Base-by-base conservation (phyloP, 2,113 vertebrate genomes). In the Phylloscopus trochilus region DNA sequence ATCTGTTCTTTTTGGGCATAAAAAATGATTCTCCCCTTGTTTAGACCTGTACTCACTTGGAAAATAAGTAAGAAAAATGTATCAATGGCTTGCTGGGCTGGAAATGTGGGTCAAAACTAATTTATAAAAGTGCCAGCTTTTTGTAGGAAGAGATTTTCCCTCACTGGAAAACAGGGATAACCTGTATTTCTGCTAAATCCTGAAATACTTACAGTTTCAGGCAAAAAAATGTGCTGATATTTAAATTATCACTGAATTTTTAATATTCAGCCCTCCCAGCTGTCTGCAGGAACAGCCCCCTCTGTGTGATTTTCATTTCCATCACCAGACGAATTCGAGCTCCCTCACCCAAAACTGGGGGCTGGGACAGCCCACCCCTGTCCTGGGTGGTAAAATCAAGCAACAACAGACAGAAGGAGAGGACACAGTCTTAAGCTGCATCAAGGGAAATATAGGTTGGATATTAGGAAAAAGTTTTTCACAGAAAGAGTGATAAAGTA, bases 271-370 rank as follows among this genome's bases (percentile, higher is more conserved):
- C 12, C 24, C 15, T 76, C 21, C 44, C 5, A 7, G 30, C 3
- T 87, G 64, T 46, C 83, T 66, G 37, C 17, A 39, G 70, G 41
- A 72, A 9, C 39, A 83, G 35, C 47, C 67, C 53, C 20, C 9
- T 63, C 5, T 0, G 0, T 39, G 7, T 47, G 59, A n/a, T 55
- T 68, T 43, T 80, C 1, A 1, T 64, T 58, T 53, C 52, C 1
- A 3, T 64, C 3, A 5, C 27, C 47, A 35, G 47, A 30, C 2
- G 46, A 26, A 6, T 58, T 55, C 74, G 16, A 51, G 8, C 22
- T 79, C 28, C 44, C 39, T 64, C 43, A 37, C 14, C 22, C 23
- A 56, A 43, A 76, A 20, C 3, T 0, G 4, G 11, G 23, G 39
- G 4, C 35, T 70, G 47, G 55, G 51, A 67, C 15, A n/a, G 43